phyloP scores from a whole-genome alignment of 2,113 vertebrate genomes.

The Apodemus speciosus region DNA sequence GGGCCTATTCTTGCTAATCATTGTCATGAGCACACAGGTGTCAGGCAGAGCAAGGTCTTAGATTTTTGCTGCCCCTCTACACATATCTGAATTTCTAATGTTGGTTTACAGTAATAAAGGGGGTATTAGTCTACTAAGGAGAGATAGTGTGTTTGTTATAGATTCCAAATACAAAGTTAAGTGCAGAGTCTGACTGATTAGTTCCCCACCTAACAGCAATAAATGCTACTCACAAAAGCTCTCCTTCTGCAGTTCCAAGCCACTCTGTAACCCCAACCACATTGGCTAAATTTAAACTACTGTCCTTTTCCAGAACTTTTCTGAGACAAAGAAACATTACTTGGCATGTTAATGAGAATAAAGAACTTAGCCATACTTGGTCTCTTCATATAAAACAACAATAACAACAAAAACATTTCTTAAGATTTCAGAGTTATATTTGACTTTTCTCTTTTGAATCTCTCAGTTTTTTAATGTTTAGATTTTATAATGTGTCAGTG shows the following conservation, averaged over 20 bases:
- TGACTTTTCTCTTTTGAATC: slow-evolving; percentile 39
- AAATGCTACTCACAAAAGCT: not conserved
- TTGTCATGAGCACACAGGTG: not conserved
- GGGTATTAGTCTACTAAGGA: not conserved
- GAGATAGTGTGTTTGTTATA: not conserved
- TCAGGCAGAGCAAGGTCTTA: not conserved
- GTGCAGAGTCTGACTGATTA: not conserved
- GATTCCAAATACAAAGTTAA: slow-evolving; percentile 12
- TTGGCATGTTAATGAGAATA: not conserved
- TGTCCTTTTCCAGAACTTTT: not conserved
- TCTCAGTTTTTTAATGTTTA: slow-evolving; percentile 7
- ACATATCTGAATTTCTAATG: not conserved
- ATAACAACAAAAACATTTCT: not conserved
- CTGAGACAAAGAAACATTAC: slow-evolving; percentile 38
- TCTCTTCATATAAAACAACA: not conserved
- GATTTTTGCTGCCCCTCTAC: not conserved
- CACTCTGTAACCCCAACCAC: not conserved
- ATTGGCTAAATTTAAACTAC: not conserved
- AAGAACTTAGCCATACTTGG: slow-evolving; percentile 18
- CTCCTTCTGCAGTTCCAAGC: not conserved
- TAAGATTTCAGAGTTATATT: slow-evolving; percentile 41
- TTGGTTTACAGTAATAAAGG: not conserved
- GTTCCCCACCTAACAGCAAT: not conserved
- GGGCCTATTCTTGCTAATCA: not conserved
- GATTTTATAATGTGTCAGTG: slow-evolving; percentile 16